Conservation (phyloP, 1,140 invertebrate genomes). For the Mercenaria mercenaria region DNA sequence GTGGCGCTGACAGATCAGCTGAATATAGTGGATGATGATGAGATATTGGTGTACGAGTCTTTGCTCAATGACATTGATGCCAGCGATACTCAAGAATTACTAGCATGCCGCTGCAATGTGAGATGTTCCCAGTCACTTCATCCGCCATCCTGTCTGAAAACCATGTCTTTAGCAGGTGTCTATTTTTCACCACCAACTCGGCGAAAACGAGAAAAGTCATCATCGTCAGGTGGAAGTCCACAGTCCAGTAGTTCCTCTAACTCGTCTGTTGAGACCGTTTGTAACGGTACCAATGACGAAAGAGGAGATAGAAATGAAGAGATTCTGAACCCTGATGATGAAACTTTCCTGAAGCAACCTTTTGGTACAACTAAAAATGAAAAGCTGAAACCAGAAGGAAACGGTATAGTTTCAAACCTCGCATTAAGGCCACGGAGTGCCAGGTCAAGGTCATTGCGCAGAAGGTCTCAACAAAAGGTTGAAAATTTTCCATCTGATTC, state of each 20-base stretch:
- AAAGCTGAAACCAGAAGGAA: not conserved
- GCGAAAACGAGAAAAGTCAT: not conserved
- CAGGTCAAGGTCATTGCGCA: not conserved
- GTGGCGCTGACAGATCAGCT: not conserved
- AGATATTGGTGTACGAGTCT: not conserved
- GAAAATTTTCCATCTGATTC: not conserved
- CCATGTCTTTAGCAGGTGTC: not conserved
- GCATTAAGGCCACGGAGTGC: too few relatives aligned
- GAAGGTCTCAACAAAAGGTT: not conserved
- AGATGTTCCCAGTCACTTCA: not conserved
- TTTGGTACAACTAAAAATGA: not conserved
- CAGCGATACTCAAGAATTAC: not conserved
- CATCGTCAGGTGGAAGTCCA: not conserved
- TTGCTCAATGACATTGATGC: not conserved
- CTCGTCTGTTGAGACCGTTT: not conserved
- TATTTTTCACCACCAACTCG: conserved; percentile 13
- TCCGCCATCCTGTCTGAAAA: conserved; percentile 11
- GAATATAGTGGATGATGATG: not conserved
- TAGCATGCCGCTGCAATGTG: not conserved
- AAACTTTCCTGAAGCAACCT: not conserved
- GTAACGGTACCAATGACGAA: too few relatives aligned
- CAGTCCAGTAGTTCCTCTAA: not conserved
- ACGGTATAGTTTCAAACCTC: not conserved
- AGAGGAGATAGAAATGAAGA: not conserved
- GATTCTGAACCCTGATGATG: not conserved